Evolutionary conservation across 2,113 vertebrate species (phyloP).

Genomic region (Scomber japonicus): DNA sequence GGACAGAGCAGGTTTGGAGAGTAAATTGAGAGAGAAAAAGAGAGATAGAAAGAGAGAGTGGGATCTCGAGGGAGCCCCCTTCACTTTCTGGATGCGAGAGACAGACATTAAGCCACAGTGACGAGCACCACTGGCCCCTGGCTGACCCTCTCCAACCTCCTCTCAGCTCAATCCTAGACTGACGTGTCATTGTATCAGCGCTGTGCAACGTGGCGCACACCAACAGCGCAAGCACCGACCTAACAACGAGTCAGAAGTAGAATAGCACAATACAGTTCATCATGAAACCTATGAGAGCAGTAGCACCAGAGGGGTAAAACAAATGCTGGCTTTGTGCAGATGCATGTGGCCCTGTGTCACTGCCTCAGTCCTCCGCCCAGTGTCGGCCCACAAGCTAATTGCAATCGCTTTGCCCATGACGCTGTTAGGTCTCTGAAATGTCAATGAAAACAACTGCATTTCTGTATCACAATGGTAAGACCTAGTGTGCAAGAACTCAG

Average conservation of each 20-base stretch:
- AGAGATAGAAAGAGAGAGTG: constrained; percentile 18
- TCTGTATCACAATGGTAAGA: not conserved
- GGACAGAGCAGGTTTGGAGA: not conserved
- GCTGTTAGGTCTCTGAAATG: constrained; percentile 46
- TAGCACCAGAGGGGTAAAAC: constrained; percentile 25
- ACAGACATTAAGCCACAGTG: constrained; percentile 62
- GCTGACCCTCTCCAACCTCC: constrained; percentile 57
- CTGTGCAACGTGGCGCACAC: constrained; percentile 4
- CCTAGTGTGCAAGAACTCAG: not conserved
- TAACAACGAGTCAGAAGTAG: not conserved
- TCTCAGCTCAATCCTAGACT: constrained; percentile 28
- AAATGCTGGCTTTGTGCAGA: constrained; percentile 43
- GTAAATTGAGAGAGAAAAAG: constrained; percentile 22
- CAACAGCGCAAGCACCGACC: constrained; percentile 7
- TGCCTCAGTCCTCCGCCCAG: constrained; percentile 32
- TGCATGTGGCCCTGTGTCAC: constrained; percentile 14
- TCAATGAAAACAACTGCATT: constrained; percentile 47
- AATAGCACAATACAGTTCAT: not conserved
- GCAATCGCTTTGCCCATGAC: constrained; percentile 26
- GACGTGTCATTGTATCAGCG: constrained; percentile 10
- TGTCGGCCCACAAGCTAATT: constrained; percentile 53
- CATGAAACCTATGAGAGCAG: constrained; percentile 12
- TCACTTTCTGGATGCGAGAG: constrained; percentile 49
- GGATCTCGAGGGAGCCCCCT: constrained; percentile 38
- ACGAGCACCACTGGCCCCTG: constrained; percentile 61